phyloP scores from a whole-genome alignment of 2,797 vertebrate species.

The Halcyon smyrnensis region DNA sequence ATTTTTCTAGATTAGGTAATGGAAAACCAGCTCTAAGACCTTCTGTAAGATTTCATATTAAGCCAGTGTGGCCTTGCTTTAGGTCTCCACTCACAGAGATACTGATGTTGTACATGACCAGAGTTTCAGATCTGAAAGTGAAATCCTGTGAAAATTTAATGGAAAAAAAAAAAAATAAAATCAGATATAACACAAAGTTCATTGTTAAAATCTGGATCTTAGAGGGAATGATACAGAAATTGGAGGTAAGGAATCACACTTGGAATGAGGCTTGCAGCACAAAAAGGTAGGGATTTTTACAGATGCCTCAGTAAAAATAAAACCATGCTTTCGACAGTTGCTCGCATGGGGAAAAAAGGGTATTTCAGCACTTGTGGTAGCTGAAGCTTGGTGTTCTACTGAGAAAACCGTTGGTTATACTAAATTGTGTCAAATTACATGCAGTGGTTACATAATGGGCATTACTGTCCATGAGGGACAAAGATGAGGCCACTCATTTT shows the following conservation, averaged over 20 bases:
- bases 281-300: not conserved
- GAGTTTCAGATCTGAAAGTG: not conserved
- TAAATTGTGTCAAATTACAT: slow-evolving; percentile 22
- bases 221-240: not conserved
- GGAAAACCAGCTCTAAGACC: not conserved
- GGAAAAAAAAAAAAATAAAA: not conserved
- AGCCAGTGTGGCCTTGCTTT: not conserved
- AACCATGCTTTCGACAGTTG: not conserved
- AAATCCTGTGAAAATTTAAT: not conserved
- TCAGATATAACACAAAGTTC: not conserved
- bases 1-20: not conserved
- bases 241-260: not conserved
- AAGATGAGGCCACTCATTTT: slow-evolving; percentile 45
- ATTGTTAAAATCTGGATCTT: not conserved
- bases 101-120: not conserved
- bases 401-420: not conserved
- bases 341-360: not conserved
- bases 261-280: not conserved
- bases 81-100: not conserved
- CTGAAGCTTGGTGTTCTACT: not conserved
- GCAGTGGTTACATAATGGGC: not conserved
- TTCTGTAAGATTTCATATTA: not conserved
- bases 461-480: slow-evolving; percentile 15
- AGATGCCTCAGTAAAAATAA: not conserved
- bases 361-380: not conserved